A percentile compares a stretch with the other conserved stretches of the same genome.
phyloP scores from a whole-genome alignment of 2,888 invertebrate genomes.

The Drosophila mimetica region DNA sequence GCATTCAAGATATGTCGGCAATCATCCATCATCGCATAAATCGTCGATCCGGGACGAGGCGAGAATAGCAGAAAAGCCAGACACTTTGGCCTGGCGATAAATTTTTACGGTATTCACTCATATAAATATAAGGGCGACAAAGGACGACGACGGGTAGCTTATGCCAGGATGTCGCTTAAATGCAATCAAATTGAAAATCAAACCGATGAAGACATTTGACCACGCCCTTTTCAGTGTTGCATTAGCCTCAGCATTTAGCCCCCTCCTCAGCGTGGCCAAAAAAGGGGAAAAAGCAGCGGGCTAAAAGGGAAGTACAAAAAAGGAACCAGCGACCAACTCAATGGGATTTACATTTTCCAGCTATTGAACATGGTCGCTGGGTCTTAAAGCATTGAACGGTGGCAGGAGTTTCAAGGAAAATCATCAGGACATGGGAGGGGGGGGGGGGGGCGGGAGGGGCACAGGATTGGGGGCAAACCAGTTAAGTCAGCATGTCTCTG shows the following conservation, averaged over 20 bases:
- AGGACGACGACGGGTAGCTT: constrained; percentile 27
- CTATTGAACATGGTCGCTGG: constrained; percentile 67
- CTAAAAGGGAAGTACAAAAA: constrained; percentile 31
- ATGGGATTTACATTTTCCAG: constrained; percentile 79
- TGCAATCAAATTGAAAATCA: constrained; percentile 75
- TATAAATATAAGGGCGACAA: constrained; percentile 14
- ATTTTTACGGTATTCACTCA: constrained; percentile 46
- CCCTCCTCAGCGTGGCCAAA: background rate
- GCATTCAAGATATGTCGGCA: constrained; percentile 47
- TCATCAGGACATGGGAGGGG: constrained; percentile 8
- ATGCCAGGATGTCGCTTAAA: constrained; percentile 59
- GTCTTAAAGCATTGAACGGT: constrained; percentile 47
- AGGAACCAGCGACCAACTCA: constrained; percentile 53
- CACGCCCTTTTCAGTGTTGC: constrained; percentile 64
- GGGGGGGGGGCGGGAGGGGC: background rate
- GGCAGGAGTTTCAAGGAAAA: constrained; percentile 14
- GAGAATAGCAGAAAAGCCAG: constrained; percentile 9
- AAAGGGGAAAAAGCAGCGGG: constrained; percentile 13
- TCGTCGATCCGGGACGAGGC: constrained; percentile 30
- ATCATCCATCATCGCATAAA: constrained; percentile 72
- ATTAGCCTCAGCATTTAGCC: constrained; percentile 48
- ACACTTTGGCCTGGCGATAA: constrained; percentile 24
- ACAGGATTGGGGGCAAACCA: constrained; percentile 59
- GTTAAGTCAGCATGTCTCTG: constrained; percentile 72
- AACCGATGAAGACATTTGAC: constrained; percentile 70